Percentiles rank a stretch among this genome's conserved stretches.
phyloP scores from a whole-genome alignment of 2,888 invertebrate species.

The Slavum lentiscoides region DNA sequence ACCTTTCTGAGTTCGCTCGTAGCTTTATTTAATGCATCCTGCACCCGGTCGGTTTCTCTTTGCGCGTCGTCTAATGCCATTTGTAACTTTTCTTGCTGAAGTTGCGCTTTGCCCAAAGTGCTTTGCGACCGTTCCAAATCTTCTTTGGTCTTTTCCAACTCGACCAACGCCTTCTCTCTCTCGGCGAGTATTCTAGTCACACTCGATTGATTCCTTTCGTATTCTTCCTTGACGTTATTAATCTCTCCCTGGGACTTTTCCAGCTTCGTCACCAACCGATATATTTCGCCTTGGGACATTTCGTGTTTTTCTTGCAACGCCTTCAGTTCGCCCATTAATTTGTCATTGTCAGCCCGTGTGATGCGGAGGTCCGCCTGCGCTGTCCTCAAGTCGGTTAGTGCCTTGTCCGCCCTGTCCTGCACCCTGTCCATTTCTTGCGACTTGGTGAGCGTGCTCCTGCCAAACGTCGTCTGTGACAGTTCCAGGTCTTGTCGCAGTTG shows the following conservation, averaged over 20 bases:
- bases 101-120: slow-evolving; percentile 85
- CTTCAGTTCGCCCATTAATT: slow-evolving; percentile 80
- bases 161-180: slow-evolving; percentile 81
- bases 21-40: slow-evolving; percentile 83
- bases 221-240: slow-evolving; percentile 88
- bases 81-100: slow-evolving; percentile 89
- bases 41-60: slow-evolving; percentile 85
- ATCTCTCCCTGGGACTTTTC: slow-evolving; percentile 95
- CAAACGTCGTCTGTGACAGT: slow-evolving; percentile 80
- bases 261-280: slow-evolving; percentile 87
- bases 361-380: slow-evolving; percentile 89
- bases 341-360: slow-evolving; percentile 87
- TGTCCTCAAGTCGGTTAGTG: slow-evolving; percentile 79
- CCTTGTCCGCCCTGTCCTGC: slow-evolving; percentile 84
- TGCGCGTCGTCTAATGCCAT: slow-evolving; percentile 86
- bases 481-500: slow-evolving; percentile 83
- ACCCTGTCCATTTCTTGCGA: slow-evolving; percentile 81
- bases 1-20: slow-evolving; percentile 82
- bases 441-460: slow-evolving; percentile 78
- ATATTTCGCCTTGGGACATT: slow-evolving; percentile 93
- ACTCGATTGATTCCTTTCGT: slow-evolving; percentile 82
- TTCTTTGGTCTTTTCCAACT: slow-evolving; percentile 83
- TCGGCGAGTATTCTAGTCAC: slow-evolving; percentile 85
- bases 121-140: slow-evolving; percentile 87
- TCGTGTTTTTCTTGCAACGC: slow-evolving; percentile 89